A percentile compares a stretch with the other conserved stretches of the same genome.
These are phyloP conservation scores for Coenonympha arcania DNA, from an alignment of 2,888 invertebrate genomes.

Conservation along the genomic window DNA sequence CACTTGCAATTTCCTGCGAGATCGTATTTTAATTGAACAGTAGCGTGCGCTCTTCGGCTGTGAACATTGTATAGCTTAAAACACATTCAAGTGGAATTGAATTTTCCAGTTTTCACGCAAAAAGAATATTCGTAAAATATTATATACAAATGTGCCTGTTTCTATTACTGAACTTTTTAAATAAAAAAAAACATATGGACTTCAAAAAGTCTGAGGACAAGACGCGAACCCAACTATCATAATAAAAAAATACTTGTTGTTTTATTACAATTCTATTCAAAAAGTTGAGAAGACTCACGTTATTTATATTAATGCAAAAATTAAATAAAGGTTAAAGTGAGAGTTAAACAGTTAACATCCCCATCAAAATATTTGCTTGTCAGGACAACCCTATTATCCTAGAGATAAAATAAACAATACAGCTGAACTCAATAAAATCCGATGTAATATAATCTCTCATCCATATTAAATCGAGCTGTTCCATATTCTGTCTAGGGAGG, in stretches of 20 bases:
- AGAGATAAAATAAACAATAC: slow-evolving; percentile 12
- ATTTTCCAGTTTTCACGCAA: background rate
- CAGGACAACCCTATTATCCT: background rate
- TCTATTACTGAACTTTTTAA: no score
- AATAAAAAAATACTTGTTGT: no score
- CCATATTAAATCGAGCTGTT: slow-evolving; percentile 12
- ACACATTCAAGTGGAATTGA: background rate
- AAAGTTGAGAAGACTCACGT: no score
- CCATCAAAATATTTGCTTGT: background rate
- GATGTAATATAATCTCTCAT: slow-evolving; percentile 16
- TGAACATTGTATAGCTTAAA: background rate
- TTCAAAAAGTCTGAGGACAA: no score
- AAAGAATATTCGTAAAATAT: background rate
- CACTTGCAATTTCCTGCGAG: slow-evolving; percentile 24
- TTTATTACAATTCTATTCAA: no score
- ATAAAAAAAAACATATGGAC: no score
- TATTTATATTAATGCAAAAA: no score
- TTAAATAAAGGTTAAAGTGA: background rate
- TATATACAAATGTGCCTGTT: no score
- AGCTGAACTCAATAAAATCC: slow-evolving; percentile 11
- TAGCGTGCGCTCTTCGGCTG: slow-evolving; percentile 12
- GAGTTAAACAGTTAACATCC: background rate
- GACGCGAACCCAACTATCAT: no score
- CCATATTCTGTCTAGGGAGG: slow-evolving; percentile 7
- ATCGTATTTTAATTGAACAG: slow-evolving; percentile 25